Evolutionary conservation across 2,113 vertebrate species (phyloP).

Genomic region (Chloropsis hardwickii): DNA sequence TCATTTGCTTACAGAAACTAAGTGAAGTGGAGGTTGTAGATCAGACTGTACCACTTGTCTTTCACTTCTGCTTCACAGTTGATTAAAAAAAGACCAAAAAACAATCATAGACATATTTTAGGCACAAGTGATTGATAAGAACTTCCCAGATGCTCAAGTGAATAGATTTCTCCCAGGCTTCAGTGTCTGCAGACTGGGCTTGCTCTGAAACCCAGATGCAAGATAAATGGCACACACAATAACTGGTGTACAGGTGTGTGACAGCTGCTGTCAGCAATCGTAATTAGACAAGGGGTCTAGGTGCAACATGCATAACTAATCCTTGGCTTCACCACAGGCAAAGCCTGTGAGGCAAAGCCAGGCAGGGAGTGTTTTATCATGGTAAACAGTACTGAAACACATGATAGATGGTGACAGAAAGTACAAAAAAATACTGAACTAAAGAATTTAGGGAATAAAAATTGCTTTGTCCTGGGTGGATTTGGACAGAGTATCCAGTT

Average conservation of each 20-base stretch:
- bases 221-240: background rate
- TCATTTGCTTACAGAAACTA: background rate
- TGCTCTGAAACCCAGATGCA: background rate
- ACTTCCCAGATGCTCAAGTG: background rate
- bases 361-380: background rate
- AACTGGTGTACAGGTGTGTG: background rate
- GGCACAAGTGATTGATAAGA: background rate
- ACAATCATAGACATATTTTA: background rate
- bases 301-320: background rate
- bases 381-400: background rate
- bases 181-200: background rate
- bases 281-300: background rate
- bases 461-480: background rate
- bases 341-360: background rate
- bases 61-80: background rate
- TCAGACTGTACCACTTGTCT: background rate
- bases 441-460: background rate
- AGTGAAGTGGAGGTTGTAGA: background rate
- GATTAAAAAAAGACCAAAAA: background rate
- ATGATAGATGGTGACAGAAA: background rate
- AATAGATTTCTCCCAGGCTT: background rate
- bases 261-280: background rate
- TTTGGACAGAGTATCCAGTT: background rate
- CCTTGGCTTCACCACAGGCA: background rate
- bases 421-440: background rate